Base-by-base conservation (phyloP, 2,113 vertebrate genomes). In the Benitochromis conjunctus region DNA sequence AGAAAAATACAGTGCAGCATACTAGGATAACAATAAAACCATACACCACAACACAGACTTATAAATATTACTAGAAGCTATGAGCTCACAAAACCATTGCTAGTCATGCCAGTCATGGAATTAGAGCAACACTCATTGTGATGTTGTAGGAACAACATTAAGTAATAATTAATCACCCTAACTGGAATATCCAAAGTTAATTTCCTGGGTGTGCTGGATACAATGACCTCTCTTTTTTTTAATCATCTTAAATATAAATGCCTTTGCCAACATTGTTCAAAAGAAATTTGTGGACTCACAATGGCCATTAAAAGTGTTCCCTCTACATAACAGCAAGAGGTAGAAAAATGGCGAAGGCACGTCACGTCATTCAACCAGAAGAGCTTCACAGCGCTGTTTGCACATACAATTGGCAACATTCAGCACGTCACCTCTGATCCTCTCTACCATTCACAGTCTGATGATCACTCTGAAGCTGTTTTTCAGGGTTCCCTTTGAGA, bases 381-480 rank as follows among this genome's bases (percentile, higher is more conserved):
- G 71, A 76, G 71, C 71, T 53, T 53, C 71, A 76, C 71, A 53
- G 26, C 2, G 16, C 43, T n/a, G 71, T 76, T 53, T 76, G 71
- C 43, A 53, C 26, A 76, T 34, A 13, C 31, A 76, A 76, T 53
- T 53, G 71, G 71, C 46, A 76, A 13, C 71, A 53, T 76, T 53
- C 71, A 76, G 18, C 71, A 76, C 43, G 31, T n/a, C 71, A 53
- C 46, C 71, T 76, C 1, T 76, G 71, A 76, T 76, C 71, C 26
- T 34, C 46, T 34, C 46, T 34, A 76, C 6, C 46, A 53, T 53
- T 76, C 46, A 76, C 71, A 53, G 71, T 51, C 71, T 76, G 46
- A 76, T 53, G 26, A 76, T 76, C 46, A 76, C 46, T 76, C 71
- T 53, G 71, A 76, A 76, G 71, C 26, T 31, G 46, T 76, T 76